These are phyloP conservation scores for Netelia virgata DNA, from an alignment of 2,888 invertebrate genomes.

Conservation along the genomic window DNA sequence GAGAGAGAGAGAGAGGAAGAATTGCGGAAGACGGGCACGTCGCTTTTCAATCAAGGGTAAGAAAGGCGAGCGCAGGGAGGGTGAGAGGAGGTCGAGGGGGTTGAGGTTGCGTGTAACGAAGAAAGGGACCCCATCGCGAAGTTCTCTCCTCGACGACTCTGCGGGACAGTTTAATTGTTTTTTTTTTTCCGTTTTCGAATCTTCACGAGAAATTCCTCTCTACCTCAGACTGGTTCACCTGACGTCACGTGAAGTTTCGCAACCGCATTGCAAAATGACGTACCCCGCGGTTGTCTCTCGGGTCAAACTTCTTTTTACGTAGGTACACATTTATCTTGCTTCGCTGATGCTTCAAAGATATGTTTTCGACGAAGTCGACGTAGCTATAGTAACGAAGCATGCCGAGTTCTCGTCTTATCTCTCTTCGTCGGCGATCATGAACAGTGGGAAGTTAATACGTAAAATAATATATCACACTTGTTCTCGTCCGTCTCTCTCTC, in stretches of 20 bases:
- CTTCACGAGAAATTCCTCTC: constrained; percentile 27
- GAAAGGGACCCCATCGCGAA: constrained; percentile 6
- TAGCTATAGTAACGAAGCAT: too few relatives aligned
- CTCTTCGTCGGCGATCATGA: constrained; percentile 29
- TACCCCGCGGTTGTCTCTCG: not conserved
- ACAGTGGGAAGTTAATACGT: constrained; percentile 26
- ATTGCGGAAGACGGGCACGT: constrained; percentile 50
- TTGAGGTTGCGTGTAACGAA: constrained; percentile 13
- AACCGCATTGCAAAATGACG: constrained; percentile 18
- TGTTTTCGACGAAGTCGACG: too few relatives aligned
- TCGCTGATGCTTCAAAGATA: too few relatives aligned
- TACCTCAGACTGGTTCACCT: not conserved
- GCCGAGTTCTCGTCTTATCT: constrained; percentile 22
- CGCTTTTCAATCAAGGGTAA: constrained; percentile 45
- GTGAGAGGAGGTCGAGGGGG: too few relatives aligned
- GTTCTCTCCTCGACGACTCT: not conserved
- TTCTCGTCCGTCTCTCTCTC: too few relatives aligned
- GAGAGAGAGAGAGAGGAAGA: constrained; percentile 1
- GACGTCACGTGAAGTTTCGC: constrained; percentile 45
- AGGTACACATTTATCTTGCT: not conserved
- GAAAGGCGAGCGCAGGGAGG: too few relatives aligned
- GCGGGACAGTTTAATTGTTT: not conserved
- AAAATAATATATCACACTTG: too few relatives aligned
- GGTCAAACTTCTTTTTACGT: constrained; percentile 25
- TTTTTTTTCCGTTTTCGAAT: not conserved